Evolutionary conservation across 2,113 vertebrate genomes (phyloP).

Genomic region (Osmerus mordax): DNA sequence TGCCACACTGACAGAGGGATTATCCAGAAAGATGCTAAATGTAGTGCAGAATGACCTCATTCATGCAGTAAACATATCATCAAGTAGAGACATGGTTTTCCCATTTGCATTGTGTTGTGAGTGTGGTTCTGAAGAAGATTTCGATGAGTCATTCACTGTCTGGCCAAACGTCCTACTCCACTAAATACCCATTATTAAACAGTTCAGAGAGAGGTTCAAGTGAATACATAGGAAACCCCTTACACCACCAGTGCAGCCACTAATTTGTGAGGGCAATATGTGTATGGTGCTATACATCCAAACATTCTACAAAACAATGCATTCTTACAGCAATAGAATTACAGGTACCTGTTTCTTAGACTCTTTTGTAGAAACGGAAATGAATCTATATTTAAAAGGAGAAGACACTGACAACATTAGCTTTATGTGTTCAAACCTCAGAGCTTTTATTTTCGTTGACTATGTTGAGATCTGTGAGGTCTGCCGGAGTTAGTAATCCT

Average conservation of each 20-base stretch:
- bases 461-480: constrained; percentile 30
- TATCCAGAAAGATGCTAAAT: background rate
- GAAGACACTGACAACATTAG: constrained; percentile 47
- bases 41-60: background rate
- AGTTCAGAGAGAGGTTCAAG: constrained; percentile 30
- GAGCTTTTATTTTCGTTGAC: constrained; percentile 31
- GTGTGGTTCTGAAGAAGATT: constrained; percentile 21
- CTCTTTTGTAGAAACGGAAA: constrained; percentile 51
- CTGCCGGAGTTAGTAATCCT: background rate
- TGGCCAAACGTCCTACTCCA: background rate
- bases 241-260: constrained; percentile 31
- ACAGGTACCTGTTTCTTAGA: constrained; percentile 51
- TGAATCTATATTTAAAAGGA: constrained; percentile 52
- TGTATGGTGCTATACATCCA: constrained; percentile 64
- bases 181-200: constrained; percentile 17
- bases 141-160: constrained; percentile 6
- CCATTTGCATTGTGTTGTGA: constrained; percentile 18
- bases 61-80: constrained; percentile 32
- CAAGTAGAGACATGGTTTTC: constrained; percentile 32
- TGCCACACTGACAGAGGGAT: constrained; percentile 6
- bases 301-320: constrained; percentile 45
- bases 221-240: constrained; percentile 33
- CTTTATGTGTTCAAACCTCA: constrained; percentile 48
- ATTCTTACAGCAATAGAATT: constrained; percentile 64
- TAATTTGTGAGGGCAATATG: constrained; percentile 41